phyloP scores from a whole-genome alignment of 1,140 invertebrate genomes.

The Temnothorax longispinosus region DNA sequence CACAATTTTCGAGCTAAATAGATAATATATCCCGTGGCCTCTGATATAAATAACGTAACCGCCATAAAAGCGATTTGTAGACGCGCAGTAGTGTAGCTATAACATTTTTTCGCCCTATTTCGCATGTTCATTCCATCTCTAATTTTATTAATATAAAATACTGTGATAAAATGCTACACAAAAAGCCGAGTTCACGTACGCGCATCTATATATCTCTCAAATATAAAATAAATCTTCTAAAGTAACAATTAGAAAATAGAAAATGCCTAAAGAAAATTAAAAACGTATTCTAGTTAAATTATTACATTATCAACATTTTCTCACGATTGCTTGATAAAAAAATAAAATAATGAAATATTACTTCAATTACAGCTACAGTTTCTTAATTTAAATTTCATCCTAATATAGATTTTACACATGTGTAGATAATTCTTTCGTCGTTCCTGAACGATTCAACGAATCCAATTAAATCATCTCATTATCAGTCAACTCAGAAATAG shows the following conservation, averaged over 20 bases:
- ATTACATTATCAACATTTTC: not conserved
- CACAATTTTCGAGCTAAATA: constrained; percentile 66
- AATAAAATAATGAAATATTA: not conserved
- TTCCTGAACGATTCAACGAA: not conserved
- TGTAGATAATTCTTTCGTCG: not conserved
- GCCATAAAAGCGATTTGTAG: constrained; percentile 18
- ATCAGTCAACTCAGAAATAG: no score
- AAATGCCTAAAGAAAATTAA: not conserved
- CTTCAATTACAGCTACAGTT: not conserved
- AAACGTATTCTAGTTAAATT: not conserved
- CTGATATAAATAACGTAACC: constrained; percentile 63
- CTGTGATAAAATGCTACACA: not conserved
- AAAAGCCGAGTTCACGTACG: not conserved
- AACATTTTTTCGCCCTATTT: no score
- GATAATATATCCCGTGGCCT: constrained; percentile 48
- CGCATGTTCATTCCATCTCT: not conserved
- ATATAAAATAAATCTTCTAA: not conserved
- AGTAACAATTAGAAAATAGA: not conserved
- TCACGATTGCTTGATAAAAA: not conserved
- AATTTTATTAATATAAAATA: not conserved
- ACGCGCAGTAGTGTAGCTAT: not conserved
- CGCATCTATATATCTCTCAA: not conserved
- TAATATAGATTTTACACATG: constrained; percentile 3
- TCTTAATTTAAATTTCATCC: not conserved
- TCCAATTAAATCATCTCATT: not conserved